These are phyloP conservation scores for Manis javanica DNA, from an alignment of 2,797 vertebrate genomes.

Conservation along the genomic window DNA sequence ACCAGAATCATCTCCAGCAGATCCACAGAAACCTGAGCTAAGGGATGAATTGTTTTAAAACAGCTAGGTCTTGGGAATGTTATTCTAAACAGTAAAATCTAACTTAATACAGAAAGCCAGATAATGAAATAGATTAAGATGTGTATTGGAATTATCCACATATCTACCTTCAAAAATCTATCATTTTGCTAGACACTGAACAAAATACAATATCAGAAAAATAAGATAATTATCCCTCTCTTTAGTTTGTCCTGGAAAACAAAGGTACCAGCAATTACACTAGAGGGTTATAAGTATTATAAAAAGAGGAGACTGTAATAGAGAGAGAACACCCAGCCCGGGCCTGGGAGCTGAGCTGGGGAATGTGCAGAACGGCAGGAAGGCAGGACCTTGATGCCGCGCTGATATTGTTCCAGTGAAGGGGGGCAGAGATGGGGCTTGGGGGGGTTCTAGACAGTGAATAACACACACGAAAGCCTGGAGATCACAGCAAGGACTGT, in stretches of 20 bases:
- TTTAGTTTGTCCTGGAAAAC: slow-evolving; percentile 3
- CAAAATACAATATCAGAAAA: background rate
- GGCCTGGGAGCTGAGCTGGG: background rate
- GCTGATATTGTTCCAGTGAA: background rate
- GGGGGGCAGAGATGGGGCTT: background rate
- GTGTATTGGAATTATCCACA: background rate
- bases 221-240: background rate
- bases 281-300: background rate
- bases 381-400: background rate
- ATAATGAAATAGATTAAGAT: background rate
- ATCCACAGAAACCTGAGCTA: background rate
- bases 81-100: background rate
- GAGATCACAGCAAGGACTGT: background rate
- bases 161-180: background rate
- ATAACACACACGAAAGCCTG: background rate
- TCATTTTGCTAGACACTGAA: background rate
- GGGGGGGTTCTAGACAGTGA: background rate
- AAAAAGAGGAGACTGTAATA: background rate
- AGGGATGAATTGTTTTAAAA: background rate
- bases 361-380: background rate
- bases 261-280: background rate
- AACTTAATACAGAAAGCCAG: background rate
- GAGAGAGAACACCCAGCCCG: background rate
- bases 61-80: background rate
- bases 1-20: background rate